phyloP scores from a whole-genome alignment of 2,797 vertebrate genomes.

The Enteromius anoplus region DNA sequence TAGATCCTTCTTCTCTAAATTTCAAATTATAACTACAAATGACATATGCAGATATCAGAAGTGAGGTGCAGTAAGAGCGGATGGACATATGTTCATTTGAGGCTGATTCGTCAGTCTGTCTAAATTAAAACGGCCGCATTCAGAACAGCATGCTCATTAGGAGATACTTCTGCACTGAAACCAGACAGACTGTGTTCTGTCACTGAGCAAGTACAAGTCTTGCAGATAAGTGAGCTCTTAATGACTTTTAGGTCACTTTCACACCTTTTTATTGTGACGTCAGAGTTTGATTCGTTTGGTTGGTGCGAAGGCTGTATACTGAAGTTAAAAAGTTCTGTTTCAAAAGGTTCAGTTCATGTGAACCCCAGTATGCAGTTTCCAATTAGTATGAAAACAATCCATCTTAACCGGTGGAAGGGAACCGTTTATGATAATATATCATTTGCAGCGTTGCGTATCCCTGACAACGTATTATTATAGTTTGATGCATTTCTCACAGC shows the following conservation, averaged over 20 bases:
- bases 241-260: not conserved
- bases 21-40: slow-evolving; percentile 10
- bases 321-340: not conserved
- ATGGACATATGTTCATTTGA: slow-evolving; percentile 39
- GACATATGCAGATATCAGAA: slow-evolving; percentile 25
- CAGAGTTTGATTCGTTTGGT: not conserved
- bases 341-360: not conserved
- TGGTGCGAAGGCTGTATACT: not conserved
- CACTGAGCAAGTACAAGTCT: not conserved
- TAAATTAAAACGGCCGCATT: slow-evolving; percentile 24
- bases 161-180: slow-evolving; percentile 19
- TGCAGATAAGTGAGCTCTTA: not conserved
- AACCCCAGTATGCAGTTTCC: not conserved
- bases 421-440: not conserved
- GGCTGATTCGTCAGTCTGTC: slow-evolving; percentile 46
- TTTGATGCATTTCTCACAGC: not conserved
- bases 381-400: not conserved
- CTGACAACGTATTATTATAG: not conserved
- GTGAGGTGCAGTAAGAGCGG: slow-evolving; percentile 24
- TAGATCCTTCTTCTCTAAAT: not conserved
- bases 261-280: not conserved
- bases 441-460: not conserved
- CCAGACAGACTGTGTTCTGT: not conserved
- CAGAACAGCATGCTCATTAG: slow-evolving; percentile 43
- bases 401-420: not conserved